Base-by-base conservation (phyloP, 2,113 vertebrate genomes). In the Rhinichthys klamathensis region DNA sequence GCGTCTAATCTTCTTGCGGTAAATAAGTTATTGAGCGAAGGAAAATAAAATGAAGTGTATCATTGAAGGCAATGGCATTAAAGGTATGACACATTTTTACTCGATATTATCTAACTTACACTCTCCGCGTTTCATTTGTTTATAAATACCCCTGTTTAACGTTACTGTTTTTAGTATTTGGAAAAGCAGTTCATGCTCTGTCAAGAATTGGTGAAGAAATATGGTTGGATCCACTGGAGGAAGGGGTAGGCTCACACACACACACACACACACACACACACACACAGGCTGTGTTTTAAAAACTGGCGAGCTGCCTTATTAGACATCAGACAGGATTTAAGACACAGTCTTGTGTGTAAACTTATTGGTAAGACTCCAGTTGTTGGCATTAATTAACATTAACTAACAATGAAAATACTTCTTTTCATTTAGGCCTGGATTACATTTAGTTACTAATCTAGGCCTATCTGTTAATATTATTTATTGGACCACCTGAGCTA, bases 161-260 rank as follows among this genome's bases (percentile, higher is more conserved):
- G 7, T 41, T 56, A 23, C 11, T 15, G 41, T 56, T 76, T 83
- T 78, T 30, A 99, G 98, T 93, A 0, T 99, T 99, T 92, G 96
- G 97, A 74, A 98, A 94, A 91, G 96, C 97, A 1, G 56, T 99
- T 83, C 94, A 97, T 12, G 96, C 97, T 73, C 91, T 99, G 58
- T 95, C 97, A 35, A 93, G 96, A 70, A 87, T 99, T 61, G 96
- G 96, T 73, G 96, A 98, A 32, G 96, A 96, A 0, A 91, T 99
- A 30, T 99, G 97, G 95, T 92, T 99, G 89, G 98, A 98, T 77
- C 97, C 98, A 0, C 15, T 90, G 86, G 94, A 94, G 81, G 97
- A 94, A 92, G 97, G 97, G 87, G 97, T 99, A 95, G 96, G 46
- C 41, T 41, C 49, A 51, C 15, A 51, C 49, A 51, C 49, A 51